These are phyloP conservation scores for Argopecten irradians DNA, from an alignment of 1,140 invertebrate species.

Conservation along the genomic window DNA sequence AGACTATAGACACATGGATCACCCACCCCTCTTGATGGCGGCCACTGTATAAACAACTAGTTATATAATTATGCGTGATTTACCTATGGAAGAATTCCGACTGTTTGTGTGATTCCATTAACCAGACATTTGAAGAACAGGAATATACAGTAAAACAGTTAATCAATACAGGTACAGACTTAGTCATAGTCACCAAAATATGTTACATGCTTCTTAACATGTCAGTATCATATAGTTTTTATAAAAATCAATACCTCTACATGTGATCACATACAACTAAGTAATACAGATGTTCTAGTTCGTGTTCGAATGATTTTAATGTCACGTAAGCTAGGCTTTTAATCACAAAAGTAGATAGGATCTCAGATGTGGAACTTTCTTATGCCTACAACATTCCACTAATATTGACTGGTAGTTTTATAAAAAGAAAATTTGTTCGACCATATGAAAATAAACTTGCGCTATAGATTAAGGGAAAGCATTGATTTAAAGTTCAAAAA, in stretches of 20 bases:
- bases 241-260: too few species aligned
- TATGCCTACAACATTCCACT: too few species aligned
- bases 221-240: too few species aligned
- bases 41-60: neutral
- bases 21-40: conserved; percentile 31
- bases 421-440: too few species aligned
- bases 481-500: neutral
- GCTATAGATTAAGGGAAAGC: too few species aligned
- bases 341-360: too few species aligned
- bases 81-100: conserved; percentile 42
- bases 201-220: neutral
- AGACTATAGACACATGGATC: conserved; percentile 38
- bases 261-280: too few species aligned
- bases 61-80: conserved; percentile 32
- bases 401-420: too few species aligned
- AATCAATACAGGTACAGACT: neutral
- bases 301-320: too few species aligned
- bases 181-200: neutral
- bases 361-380: too few species aligned
- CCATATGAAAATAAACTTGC: too few species aligned
- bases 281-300: neutral
- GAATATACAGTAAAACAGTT: neutral
- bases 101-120: conserved; percentile 15
- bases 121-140: neutral
- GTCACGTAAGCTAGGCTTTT: too few species aligned